Evolutionary conservation across 2,888 invertebrate species (phyloP), one percentile per base, ranked within the genome.

Genomic region (Melangyna quadrimaculata): DNA sequence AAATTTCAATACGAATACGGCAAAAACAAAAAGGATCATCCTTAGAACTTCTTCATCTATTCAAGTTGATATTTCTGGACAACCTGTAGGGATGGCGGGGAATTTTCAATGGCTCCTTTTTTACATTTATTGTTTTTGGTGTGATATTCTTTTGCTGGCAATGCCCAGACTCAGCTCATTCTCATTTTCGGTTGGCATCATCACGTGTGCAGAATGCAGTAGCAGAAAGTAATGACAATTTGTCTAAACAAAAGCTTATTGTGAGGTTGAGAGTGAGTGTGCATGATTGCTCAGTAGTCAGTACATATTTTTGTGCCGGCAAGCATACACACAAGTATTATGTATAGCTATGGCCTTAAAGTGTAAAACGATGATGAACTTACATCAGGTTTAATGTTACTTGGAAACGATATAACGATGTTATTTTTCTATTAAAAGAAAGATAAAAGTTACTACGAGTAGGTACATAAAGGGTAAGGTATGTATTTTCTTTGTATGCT

Each of bases 301-400:
- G 1, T 4, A 59, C 1, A 27, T 27, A 12, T 10, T 37, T 22
- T 8, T n/a, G 6, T 14, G 1, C n/a, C 7, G n/a, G n/a, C n/a
- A n/a, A n/a, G n/a, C n/a, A n/a, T n/a, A n/a, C 59, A 61, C 2
- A 37, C 14, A 63, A 75, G 55, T 45, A 9, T 17, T 24, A 57
- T 10, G 7, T 22, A 6, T 7, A 37, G 55, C 51, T 14, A 40
- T 67, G 59, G 77, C 29, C 59, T 35, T 53, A 55, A 45, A 43
- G 45, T 70, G 65, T 24, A 37, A 53, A 67, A 67, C 8, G 27
- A 51, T 73, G 69, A 67, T 51, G 72, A 59, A 82, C 65, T 35
- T 35, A 57, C 57, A 57, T 32, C 17, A 32, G 32, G 0, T 19
- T 19, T 57, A 57, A 35, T 29, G 12, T 22, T 59, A 1, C 2